phyloP scores from a whole-genome alignment of 2,888 invertebrate genomes.

The Amiota mariae region DNA sequence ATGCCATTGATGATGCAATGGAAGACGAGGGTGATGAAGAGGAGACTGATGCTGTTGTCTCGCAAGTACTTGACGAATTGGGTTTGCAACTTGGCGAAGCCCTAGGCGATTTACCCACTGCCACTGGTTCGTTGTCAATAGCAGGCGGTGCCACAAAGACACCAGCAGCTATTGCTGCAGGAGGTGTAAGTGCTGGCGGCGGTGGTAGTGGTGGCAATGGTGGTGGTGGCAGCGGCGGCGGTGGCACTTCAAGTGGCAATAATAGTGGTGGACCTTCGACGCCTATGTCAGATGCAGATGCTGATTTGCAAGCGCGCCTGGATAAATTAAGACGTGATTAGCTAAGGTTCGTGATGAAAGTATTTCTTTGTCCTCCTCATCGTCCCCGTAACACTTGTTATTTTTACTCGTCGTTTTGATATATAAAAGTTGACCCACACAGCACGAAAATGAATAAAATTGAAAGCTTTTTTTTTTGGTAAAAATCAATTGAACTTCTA shows the following conservation, averaged over 20 bases:
- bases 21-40: conserved; percentile 98
- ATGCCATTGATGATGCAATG: conserved; percentile 99
- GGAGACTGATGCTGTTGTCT: conserved; percentile 96
- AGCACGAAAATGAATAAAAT: not conserved
- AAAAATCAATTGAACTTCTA: not conserved
- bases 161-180: conserved; percentile 75
- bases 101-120: conserved; percentile 87
- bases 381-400: not conserved
- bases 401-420: conserved; percentile 3
- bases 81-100: conserved; percentile 96
- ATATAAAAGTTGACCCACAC: not conserved
- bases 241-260: conserved; percentile 72
- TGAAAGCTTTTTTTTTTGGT: conserved; percentile 11
- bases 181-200: conserved; percentile 71
- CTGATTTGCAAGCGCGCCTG: conserved; percentile 95
- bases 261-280: conserved; percentile 73
- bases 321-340: conserved; percentile 94
- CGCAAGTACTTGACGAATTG: conserved; percentile 97
- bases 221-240: conserved; percentile 71
- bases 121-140: conserved; percentile 77
- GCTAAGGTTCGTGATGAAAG: conserved; percentile 2
- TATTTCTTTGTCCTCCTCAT: not conserved
- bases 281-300: conserved; percentile 88
- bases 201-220: conserved; percentile 73
- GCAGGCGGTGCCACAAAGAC: conserved; percentile 79